phyloP scores from a whole-genome alignment of 2,888 invertebrate species.

The Amitus sp. region DNA sequence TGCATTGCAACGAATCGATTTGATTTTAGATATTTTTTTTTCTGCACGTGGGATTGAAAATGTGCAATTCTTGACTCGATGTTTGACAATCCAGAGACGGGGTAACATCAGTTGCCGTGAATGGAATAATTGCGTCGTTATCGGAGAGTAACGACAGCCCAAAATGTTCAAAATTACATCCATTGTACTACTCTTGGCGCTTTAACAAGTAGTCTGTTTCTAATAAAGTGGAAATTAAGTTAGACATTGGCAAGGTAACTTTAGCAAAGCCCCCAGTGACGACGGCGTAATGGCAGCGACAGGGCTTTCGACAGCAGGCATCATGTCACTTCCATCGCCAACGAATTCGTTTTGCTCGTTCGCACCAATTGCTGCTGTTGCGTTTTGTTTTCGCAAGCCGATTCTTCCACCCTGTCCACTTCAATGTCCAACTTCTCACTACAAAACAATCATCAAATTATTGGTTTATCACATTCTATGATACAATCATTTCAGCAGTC shows the following conservation, averaged over 20 bases:
- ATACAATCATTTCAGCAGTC: no score
- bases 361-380: constrained; percentile 65
- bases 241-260: constrained; percentile 55
- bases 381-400: constrained; percentile 62
- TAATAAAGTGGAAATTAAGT: constrained; percentile 45
- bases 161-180: constrained; percentile 23
- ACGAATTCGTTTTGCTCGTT: constrained; percentile 68
- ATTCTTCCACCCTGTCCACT: constrained; percentile 56
- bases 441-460: no score
- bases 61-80: no score
- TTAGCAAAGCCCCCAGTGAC: constrained; percentile 63
- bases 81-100: no score
- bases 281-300: constrained; percentile 59
- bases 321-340: constrained; percentile 74
- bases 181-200: constrained; percentile 35
- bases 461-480: no score
- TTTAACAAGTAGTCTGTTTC: constrained; percentile 43
- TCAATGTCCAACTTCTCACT: constrained; percentile 63
- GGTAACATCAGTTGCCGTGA: constrained; percentile 21
- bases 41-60: constrained; percentile 5
- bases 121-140: constrained; percentile 8
- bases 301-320: constrained; percentile 66
- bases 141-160: constrained; percentile 25
- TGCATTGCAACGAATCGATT: no score
- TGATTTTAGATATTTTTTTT: no score